Conservation (phyloP, 2,797 vertebrate genomes). For the Spinus pinus region DNA sequence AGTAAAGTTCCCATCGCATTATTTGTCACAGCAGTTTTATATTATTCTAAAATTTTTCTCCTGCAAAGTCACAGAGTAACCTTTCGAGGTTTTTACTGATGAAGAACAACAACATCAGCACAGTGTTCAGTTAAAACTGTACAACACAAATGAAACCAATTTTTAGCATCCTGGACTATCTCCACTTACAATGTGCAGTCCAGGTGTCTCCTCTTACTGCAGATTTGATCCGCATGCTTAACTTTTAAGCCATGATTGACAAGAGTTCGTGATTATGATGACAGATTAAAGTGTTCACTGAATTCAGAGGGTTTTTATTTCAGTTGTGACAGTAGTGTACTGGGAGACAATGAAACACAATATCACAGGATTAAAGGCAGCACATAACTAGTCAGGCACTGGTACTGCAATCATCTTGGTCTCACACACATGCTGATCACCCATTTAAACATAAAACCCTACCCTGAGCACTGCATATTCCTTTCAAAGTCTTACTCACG, state of each 20-base stretch:
- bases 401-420: slow-evolving; percentile 63
- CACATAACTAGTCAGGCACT: slow-evolving; percentile 62
- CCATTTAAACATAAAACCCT: slow-evolving; percentile 74
- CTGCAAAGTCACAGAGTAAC: not conserved
- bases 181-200: slow-evolving; percentile 43
- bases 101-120: not conserved
- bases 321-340: slow-evolving; percentile 68
- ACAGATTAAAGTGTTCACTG: slow-evolving; percentile 74
- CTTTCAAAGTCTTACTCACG: slow-evolving; percentile 71
- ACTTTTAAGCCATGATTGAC: slow-evolving; percentile 69
- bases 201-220: slow-evolving; percentile 64
- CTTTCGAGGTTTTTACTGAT: not conserved
- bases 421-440: slow-evolving; percentile 67
- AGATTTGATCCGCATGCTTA: slow-evolving; percentile 61
- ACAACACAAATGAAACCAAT: not conserved
- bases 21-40: not conserved
- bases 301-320: slow-evolving; percentile 70
- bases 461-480: slow-evolving; percentile 58
- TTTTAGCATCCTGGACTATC: slow-evolving; percentile 37
- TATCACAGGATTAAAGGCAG: slow-evolving; percentile 75
- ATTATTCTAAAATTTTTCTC: not conserved
- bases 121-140: not conserved
- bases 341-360: slow-evolving; percentile 75
- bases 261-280: slow-evolving; percentile 67
- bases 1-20: not conserved